Percentiles rank a stretch among this genome's conserved stretches.
phyloP scores from a whole-genome alignment of 2,113 vertebrate species.

The Cyprinodon variegatus region DNA sequence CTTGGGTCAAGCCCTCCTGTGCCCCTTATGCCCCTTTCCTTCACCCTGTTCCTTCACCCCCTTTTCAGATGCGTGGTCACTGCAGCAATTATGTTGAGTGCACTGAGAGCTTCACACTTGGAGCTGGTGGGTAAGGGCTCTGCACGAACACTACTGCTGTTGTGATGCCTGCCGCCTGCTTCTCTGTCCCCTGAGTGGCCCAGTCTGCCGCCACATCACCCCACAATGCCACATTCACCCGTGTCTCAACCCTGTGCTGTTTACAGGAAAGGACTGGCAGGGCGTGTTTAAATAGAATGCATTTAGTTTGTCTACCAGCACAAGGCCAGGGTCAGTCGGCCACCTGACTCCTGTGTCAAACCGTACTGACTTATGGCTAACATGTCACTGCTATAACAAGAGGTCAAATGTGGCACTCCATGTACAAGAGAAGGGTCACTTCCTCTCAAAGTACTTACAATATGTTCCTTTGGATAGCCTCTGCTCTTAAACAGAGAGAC shows the following conservation, averaged over 20 bases:
- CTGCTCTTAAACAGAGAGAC: constrained; percentile 32
- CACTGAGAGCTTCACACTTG: constrained; percentile 78
- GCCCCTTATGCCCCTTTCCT: constrained; percentile 63
- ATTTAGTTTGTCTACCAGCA: constrained; percentile 80
- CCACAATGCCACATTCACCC: constrained; percentile 80
- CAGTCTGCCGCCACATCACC: constrained; percentile 60
- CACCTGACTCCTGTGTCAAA: constrained; percentile 74
- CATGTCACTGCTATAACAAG: constrained; percentile 73
- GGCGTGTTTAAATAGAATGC: constrained; percentile 77
- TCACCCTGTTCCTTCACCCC: constrained; percentile 70
- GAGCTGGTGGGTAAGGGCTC: constrained; percentile 59
- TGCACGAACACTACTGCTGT: constrained; percentile 75
- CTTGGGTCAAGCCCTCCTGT: constrained; percentile 79
- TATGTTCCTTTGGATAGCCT: constrained; percentile 37
- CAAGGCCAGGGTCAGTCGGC: constrained; percentile 71
- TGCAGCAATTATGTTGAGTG: constrained; percentile 79
- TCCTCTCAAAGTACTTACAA: constrained; percentile 65
- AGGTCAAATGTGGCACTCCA: constrained; percentile 62
- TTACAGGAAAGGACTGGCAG: constrained; percentile 71
- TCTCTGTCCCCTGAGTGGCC: constrained; percentile 64
- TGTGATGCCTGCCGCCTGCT: constrained; percentile 71
- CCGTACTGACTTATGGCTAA: constrained; percentile 69
- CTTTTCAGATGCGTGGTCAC: constrained; percentile 80
- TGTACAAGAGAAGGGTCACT: constrained; percentile 64
- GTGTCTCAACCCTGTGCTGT: constrained; percentile 68